Percentiles rank a stretch among this genome's conserved stretches.
These are phyloP conservation scores for Lasioglossum zephyrum DNA, from an alignment of 2,888 invertebrate genomes.

Conservation along the genomic window DNA sequence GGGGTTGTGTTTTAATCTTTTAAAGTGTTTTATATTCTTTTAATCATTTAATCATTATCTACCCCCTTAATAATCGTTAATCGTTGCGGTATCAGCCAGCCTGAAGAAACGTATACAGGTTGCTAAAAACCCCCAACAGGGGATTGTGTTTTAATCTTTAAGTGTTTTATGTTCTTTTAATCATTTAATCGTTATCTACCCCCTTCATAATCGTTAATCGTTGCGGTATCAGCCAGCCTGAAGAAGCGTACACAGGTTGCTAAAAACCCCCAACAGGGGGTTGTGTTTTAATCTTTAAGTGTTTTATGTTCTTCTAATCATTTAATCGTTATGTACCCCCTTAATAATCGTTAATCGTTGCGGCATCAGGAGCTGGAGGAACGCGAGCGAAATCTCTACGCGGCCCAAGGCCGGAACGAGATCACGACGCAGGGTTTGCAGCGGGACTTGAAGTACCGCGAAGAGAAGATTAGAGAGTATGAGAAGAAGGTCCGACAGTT, in stretches of 20 bases:
- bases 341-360: no score
- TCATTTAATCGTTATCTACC: no score
- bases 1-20: not conserved
- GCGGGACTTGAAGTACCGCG: constrained; percentile 90
- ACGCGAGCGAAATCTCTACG: constrained; percentile 89
- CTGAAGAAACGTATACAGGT: constrained; percentile 90
- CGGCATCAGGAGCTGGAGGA: constrained; percentile 89
- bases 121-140: not conserved
- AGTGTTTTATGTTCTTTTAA: not conserved
- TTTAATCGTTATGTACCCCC: no score
- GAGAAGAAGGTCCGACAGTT: constrained; percentile 90
- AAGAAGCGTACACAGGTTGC: constrained; percentile 89
- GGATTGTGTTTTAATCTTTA: no score
- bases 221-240: constrained; percentile 86
- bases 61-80: no score
- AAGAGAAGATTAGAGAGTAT: constrained; percentile 91
- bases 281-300: no score
- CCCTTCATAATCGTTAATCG: no score
- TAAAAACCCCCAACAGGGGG: not conserved
- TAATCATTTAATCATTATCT: no score
- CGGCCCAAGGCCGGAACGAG: constrained; percentile 88
- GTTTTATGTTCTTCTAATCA: not conserved
- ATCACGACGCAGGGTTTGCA: constrained; percentile 90
- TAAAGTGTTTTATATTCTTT: not conserved
- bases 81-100: constrained; percentile 85